Evolutionary conservation across 2,888 invertebrate genomes (phyloP).

Genomic region (Eremobia ochroleuca): DNA sequence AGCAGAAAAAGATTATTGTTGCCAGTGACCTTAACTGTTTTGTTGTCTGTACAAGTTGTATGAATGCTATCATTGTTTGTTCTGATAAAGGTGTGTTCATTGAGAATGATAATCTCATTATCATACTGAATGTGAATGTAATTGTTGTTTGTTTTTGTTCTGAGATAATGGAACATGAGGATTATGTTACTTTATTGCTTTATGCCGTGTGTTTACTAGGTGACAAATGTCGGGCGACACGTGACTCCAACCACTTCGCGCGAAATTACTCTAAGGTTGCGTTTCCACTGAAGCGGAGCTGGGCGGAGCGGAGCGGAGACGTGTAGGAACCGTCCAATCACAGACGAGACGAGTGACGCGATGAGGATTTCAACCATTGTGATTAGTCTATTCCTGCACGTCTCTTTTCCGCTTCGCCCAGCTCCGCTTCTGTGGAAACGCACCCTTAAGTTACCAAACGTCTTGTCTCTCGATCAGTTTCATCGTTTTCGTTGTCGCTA

Average conservation of each 20-base stretch:
- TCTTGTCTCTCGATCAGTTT: neutral
- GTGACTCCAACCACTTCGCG: neutral
- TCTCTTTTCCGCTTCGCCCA: no score
- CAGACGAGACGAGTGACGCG: no score
- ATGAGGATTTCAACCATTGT: no score
- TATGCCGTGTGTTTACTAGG: neutral
- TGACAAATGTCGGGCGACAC: neutral
- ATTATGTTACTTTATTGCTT: slow-evolving; percentile 13
- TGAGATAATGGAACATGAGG: slow-evolving; percentile 10
- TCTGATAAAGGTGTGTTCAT: slow-evolving; percentile 58
- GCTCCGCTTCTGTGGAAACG: no score
- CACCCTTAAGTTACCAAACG: neutral
- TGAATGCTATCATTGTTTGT: slow-evolving; percentile 49
- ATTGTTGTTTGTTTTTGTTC: slow-evolving; percentile 36
- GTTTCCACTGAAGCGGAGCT: no score
- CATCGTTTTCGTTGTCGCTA: neutral
- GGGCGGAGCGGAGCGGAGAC: no score
- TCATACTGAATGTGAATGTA: slow-evolving; percentile 37
- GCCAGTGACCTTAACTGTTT: slow-evolving; percentile 11
- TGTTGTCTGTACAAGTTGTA: slow-evolving; percentile 31
- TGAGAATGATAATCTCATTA: slow-evolving; percentile 31
- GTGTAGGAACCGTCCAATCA: no score
- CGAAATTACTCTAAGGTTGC: neutral
- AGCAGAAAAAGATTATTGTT: neutral
- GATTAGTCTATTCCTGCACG: no score